phyloP scores from a whole-genome alignment of 2,113 vertebrate species.

The Anarrhichthys ocellatus region DNA sequence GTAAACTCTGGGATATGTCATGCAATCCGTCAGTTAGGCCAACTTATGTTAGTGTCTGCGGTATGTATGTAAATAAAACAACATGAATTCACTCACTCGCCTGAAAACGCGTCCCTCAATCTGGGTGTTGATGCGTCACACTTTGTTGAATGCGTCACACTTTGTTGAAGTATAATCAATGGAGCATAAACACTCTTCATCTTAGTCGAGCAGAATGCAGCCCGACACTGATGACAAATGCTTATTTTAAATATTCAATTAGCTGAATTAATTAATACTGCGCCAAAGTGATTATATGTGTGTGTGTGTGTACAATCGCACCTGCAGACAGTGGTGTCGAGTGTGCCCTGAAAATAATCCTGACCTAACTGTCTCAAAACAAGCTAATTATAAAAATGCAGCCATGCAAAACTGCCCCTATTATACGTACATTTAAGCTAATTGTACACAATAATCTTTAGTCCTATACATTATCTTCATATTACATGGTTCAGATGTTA shows the following conservation, averaged over 20 bases:
- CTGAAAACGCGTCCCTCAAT: neutral
- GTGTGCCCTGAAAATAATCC: neutral
- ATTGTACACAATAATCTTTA: neutral
- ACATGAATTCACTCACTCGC: neutral
- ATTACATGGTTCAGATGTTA: neutral
- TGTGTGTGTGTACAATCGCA: neutral
- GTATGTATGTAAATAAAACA: neutral
- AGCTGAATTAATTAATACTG: constrained; percentile 23
- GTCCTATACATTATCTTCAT: neutral
- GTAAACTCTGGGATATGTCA: constrained; percentile 30
- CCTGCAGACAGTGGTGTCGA: neutral
- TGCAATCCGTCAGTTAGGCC: constrained; percentile 14
- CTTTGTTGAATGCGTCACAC: constrained; percentile 1
- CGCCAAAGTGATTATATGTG: neutral
- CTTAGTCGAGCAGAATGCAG: constrained; percentile 8
- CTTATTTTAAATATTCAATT: constrained; percentile 25
- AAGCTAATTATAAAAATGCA: constrained; percentile 1
- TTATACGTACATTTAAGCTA: neutral
- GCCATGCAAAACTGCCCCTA: neutral
- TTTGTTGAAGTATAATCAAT: constrained; percentile 1
- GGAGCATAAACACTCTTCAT: constrained; percentile 16
- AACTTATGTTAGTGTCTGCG: constrained; percentile 3
- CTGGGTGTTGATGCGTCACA: neutral
- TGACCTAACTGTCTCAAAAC: neutral
- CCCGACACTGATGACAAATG: constrained; percentile 1